Base-by-base conservation (phyloP, 2,888 invertebrate species). In the Drosophila borealis region DNA sequence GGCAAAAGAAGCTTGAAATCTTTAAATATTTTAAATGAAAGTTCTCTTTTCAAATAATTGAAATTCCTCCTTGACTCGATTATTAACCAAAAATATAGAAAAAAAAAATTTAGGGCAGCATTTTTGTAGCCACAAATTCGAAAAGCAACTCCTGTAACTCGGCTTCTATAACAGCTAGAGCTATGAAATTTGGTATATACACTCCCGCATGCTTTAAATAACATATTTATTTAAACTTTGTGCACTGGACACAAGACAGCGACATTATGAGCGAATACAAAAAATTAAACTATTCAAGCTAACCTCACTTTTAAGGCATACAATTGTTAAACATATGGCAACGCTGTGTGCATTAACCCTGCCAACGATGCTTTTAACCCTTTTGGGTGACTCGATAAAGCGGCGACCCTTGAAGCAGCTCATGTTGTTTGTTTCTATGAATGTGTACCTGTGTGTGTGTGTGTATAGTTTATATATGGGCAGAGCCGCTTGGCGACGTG, bases 401-500 rank as follows among this genome's bases (percentile, higher is more conserved):
- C 42, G 14, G 21, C 45, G 53, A 54, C 68, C 73, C 48, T 70
- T 57, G 48, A 66, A 57, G 56, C 51, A 46, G 44, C 39, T 50
- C 36, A 55, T 56, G 34, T 21, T 56, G 9, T 44, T 33, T 49
- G 17, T 19, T 36, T 54, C 11, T 34, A 14, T 11, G 17, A 29
- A 21, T 42, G 33, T 11, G 5, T 5, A 13, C 11, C 19, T 19
- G 10, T 41, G 36, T 29, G 1, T 19, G 42, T 55, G 29, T 66
- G 49, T 46, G 14, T 44, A 6, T 50, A 53, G 45, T 54, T 64
- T 68, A 66, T 65, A 65, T 65, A 73, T 83, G 88, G 78, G 69
- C 75, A 77, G 56, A 71, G 81, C 81, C 56, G 74, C 79, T 74
- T 66, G 69, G 57, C 72, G 63, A 87, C 89, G 85, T 85, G 85